Base-by-base conservation (phyloP, 2,113 vertebrate genomes). In the Nycticebus coucang region DNA sequence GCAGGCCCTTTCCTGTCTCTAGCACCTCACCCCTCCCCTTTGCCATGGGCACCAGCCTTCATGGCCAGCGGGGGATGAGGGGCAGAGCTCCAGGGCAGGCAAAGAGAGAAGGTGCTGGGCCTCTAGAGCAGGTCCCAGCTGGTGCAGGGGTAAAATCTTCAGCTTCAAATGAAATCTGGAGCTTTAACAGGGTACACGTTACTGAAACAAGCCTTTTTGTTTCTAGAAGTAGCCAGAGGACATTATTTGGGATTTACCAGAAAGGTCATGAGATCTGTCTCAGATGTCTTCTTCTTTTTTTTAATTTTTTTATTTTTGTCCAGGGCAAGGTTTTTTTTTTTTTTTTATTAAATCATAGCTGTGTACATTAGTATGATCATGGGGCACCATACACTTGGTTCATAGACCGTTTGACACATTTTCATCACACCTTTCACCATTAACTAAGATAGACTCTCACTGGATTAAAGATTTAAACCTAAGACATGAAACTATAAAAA, bases 271-370 rank as follows among this genome's bases (percentile, higher is more conserved):
- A 89, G 41, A 88, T 17, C 17, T 89, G 22, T 15, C 41, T 41
- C 30, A 88, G 50, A 71, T 94, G 84, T 88, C 69, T 75, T 57
- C 33, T n/a, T n/a, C n/a, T n/a, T n/a, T n/a, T n/a, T n/a, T n/a
- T n/a, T n/a, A n/a, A n/a, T n/a, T n/a, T n/a, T n/a, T n/a, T n/a
- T n/a, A n/a, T n/a, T n/a, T n/a, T n/a, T n/a, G n/a, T n/a, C n/a
- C n/a, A n/a, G n/a, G n/a, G n/a, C n/a, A n/a, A n/a, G n/a, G n/a
- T n/a, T n/a, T n/a, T n/a, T n/a, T n/a, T n/a, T n/a, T n/a, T n/a
- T n/a, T n/a, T n/a, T n/a, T n/a, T n/a, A n/a, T n/a, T n/a, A n/a
- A n/a, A n/a, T n/a, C n/a, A n/a, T n/a, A n/a, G n/a, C n/a, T n/a
- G n/a, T n/a, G n/a, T n/a, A n/a, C n/a, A n/a, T n/a, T n/a, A n/a